Conservation (phyloP, 2,888 invertebrate genomes). For the Agriopis marginaria region DNA sequence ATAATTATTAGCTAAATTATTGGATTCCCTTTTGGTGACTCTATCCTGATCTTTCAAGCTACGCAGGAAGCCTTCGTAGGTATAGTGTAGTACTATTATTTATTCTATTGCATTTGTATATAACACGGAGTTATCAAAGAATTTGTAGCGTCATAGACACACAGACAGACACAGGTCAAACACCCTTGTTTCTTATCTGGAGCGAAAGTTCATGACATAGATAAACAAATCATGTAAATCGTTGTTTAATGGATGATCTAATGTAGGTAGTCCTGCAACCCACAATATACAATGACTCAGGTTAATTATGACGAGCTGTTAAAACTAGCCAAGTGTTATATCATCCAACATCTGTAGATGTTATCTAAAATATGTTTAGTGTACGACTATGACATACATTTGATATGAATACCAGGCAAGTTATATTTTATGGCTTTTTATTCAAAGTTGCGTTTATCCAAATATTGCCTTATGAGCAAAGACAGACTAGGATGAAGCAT, state of each 20-base stretch:
- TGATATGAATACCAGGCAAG: not conserved
- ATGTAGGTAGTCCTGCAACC: slow-evolving; percentile 1
- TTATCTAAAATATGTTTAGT: slow-evolving; percentile 47
- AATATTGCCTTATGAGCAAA: too few species aligned
- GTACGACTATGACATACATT: slow-evolving; percentile 45
- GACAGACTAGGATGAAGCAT: too few species aligned
- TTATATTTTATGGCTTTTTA: not conserved
- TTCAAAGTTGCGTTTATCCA: too few species aligned
- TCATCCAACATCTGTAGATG: slow-evolving; percentile 54
- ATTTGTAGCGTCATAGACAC: slow-evolving; percentile 5
- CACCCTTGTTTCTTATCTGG: slow-evolving; percentile 18
- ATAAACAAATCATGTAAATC: slow-evolving; percentile 23
- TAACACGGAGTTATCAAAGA: not conserved
- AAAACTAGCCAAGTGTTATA: slow-evolving; percentile 42
- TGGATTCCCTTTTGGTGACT: not conserved
- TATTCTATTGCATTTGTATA: too few species aligned
- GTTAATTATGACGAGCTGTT: slow-evolving; percentile 31
- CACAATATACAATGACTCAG: slow-evolving; percentile 18
- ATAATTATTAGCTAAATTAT: too few species aligned
- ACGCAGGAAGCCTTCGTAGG: not conserved
- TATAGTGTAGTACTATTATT: not conserved
- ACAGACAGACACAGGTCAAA: slow-evolving; percentile 11
- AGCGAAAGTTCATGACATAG: slow-evolving; percentile 17
- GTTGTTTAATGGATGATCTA: slow-evolving; percentile 12
- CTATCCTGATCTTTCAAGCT: not conserved